A percentile compares a stretch with the other conserved stretches of the same genome.
phyloP scores from a whole-genome alignment of 2,888 invertebrate genomes.

The Drosophila borborema region DNA sequence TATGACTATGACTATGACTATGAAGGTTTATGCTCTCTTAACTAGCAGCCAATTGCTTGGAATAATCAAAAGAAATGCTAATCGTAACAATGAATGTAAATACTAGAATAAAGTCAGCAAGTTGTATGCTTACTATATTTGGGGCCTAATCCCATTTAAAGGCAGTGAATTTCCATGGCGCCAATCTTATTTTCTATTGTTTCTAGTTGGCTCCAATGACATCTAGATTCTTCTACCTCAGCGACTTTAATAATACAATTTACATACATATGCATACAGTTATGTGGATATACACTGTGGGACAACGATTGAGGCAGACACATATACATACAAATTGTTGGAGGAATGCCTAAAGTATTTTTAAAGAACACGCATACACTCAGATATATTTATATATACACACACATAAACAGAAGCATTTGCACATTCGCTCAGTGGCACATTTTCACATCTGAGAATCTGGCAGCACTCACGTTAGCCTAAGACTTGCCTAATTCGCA shows the following conservation, averaged over 20 bases:
- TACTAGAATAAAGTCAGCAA: not conserved
- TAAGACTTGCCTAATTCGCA: slow-evolving; percentile 50
- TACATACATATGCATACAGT: slow-evolving; percentile 15
- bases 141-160: slow-evolving; percentile 1
- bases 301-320: slow-evolving; percentile 16
- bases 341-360: slow-evolving; percentile 24
- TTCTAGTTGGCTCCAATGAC: slow-evolving; percentile 17
- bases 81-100: not conserved
- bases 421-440: slow-evolving; percentile 31
- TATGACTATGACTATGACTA: not conserved
- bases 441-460: slow-evolving; percentile 22
- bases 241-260: slow-evolving; percentile 9
- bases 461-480: slow-evolving; percentile 27
- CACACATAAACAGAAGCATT: slow-evolving; percentile 22
- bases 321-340: slow-evolving; percentile 11
- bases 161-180: not conserved
- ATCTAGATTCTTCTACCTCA: slow-evolving; percentile 10
- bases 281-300: not conserved
- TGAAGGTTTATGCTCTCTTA: too few relatives aligned
- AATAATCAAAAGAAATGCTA: not conserved
- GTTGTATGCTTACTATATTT: not conserved
- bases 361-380: slow-evolving; percentile 11
- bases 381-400: not conserved
- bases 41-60: not conserved
- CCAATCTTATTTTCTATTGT: slow-evolving; percentile 2